Evolutionary conservation across 2,888 invertebrate species (phyloP).

Genomic region (Amphimallon solstitiale): DNA sequence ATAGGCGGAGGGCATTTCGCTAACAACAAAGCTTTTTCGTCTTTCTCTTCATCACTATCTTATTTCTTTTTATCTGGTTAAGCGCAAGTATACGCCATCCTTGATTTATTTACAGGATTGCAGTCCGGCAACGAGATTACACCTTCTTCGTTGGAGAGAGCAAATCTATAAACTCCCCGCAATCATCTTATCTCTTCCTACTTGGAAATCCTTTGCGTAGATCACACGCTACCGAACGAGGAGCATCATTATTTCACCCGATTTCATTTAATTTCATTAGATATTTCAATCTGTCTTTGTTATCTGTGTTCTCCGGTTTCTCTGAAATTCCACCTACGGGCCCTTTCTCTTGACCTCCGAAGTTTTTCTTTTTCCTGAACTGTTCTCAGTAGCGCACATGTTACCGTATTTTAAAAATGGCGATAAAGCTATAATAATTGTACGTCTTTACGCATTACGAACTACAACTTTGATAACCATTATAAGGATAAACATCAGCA

Average conservation of each 20-base stretch:
- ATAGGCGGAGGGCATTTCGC: no score
- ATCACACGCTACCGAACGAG: constrained; percentile 47
- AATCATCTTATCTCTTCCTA: constrained; percentile 45
- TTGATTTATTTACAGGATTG: constrained; percentile 47
- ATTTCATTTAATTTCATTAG: constrained; percentile 60
- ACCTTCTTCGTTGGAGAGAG: constrained; percentile 40
- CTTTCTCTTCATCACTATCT: no score
- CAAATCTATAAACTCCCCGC: constrained; percentile 46
- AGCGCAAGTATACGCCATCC: constrained; percentile 20
- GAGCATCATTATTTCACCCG: constrained; percentile 56
- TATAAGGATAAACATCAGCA: no score
- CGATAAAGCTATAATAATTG: no score
- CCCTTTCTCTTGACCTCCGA: constrained; percentile 48
- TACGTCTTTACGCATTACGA: no score
- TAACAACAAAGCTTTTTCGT: no score
- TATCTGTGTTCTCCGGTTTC: constrained; percentile 48
- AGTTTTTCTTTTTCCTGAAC: constrained; percentile 45
- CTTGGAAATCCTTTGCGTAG: constrained; percentile 47
- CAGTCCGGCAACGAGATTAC: constrained; percentile 46
- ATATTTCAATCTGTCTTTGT: constrained; percentile 58
- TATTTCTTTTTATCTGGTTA: constrained; percentile 3
- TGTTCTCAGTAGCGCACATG: no score
- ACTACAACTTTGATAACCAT: no score
- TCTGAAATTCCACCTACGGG: constrained; percentile 38
- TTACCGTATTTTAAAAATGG: no score